Evolutionary conservation across 2,888 invertebrate genomes (phyloP).

Genomic region (Ctenicera cuprea): DNA sequence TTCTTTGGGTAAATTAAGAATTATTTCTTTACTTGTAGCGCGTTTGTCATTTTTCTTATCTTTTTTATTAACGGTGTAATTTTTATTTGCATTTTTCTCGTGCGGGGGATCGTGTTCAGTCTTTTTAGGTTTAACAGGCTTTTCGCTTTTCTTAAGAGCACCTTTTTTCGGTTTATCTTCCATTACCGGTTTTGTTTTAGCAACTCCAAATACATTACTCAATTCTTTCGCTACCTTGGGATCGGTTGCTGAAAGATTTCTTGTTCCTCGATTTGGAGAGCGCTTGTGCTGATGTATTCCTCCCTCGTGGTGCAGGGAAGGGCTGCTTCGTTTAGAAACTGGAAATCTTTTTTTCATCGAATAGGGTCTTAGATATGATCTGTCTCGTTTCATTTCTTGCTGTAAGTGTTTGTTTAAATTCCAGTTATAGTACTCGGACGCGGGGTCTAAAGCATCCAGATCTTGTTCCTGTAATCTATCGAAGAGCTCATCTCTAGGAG

Average conservation of each 20-base stretch:
- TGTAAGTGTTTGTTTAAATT: slow-evolving; percentile 50
- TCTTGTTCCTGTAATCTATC: slow-evolving; percentile 57
- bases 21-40: slow-evolving; percentile 68
- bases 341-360: slow-evolving; percentile 77
- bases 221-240: slow-evolving; percentile 83
- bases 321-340: slow-evolving; percentile 80
- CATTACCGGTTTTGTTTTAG: slow-evolving; percentile 58
- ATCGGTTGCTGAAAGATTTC: slow-evolving; percentile 76
- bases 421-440: slow-evolving; percentile 39
- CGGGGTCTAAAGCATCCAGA: slow-evolving; percentile 15
- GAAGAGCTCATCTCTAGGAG: slow-evolving; percentile 57
- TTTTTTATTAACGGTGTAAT: slow-evolving; percentile 33
- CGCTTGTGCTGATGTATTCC: slow-evolving; percentile 63
- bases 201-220: slow-evolving; percentile 79
- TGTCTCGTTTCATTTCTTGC: slow-evolving; percentile 56
- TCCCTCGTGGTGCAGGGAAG: slow-evolving; percentile 48
- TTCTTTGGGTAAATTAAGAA: slow-evolving; percentile 67
- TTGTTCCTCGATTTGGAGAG: slow-evolving; percentile 58
- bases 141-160: slow-evolving; percentile 45
- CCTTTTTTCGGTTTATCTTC: slow-evolving; percentile 50
- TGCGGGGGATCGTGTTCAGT: slow-evolving; percentile 67
- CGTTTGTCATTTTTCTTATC: slow-evolving; percentile 51
- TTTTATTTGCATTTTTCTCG: slow-evolving; percentile 52
- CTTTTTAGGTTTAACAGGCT: slow-evolving; percentile 54
- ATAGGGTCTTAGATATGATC: slow-evolving; percentile 53